Evolutionary conservation across 1,140 invertebrate genomes (phyloP).

Genomic region (Triops cancriformis): DNA sequence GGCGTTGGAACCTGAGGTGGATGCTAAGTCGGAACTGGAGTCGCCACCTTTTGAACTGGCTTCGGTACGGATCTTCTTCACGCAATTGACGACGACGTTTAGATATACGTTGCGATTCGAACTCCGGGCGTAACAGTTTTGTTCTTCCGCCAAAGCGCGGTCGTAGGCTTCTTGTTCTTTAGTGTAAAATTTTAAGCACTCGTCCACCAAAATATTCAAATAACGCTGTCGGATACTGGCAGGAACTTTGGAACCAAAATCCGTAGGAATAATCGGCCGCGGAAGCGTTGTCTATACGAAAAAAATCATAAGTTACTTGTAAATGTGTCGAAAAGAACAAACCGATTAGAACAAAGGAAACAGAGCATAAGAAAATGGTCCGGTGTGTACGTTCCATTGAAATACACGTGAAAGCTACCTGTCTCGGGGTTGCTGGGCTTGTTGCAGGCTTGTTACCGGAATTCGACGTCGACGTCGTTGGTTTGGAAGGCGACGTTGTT

Average conservation of each 20-base stretch:
- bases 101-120: slow-evolving; percentile 70
- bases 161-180: slow-evolving; percentile 32
- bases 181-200: slow-evolving; percentile 61
- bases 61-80: slow-evolving; percentile 52
- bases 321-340: too few relatives aligned
- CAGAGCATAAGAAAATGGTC: too few relatives aligned
- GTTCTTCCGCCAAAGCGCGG: slow-evolving; percentile 54
- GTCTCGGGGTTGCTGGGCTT: neutral
- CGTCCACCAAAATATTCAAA: slow-evolving; percentile 75
- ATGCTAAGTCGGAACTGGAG: slow-evolving; percentile 16
- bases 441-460: neutral
- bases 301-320: neutral
- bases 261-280: slow-evolving; percentile 53
- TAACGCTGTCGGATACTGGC: slow-evolving; percentile 73
- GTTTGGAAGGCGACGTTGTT: slow-evolving; percentile 3
- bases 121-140: slow-evolving; percentile 64
- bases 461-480: slow-evolving; percentile 23
- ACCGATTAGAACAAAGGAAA: too few relatives aligned
- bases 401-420: neutral
- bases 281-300: slow-evolving; percentile 38
- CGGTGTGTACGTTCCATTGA: too few relatives aligned
- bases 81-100: slow-evolving; percentile 68
- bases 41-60: slow-evolving; percentile 30
- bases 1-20: slow-evolving; percentile 21
- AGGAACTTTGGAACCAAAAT: slow-evolving; percentile 64